Evolutionary conservation across 2,797 vertebrate genomes (phyloP), one percentile per base, ranked within the genome.

Genomic region (Oophaga sylvatica): DNA sequence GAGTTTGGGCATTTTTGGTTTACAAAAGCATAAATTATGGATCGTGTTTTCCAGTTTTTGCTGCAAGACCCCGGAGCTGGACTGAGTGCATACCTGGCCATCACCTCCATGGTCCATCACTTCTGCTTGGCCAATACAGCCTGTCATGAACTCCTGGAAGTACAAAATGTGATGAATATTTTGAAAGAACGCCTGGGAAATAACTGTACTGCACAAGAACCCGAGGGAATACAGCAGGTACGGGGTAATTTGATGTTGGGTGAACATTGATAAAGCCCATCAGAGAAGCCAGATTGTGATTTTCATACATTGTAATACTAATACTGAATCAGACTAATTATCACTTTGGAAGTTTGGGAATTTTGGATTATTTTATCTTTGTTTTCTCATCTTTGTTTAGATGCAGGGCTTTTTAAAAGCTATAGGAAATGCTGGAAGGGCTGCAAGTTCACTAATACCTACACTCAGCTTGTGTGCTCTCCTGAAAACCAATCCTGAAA

Each of bases 341-440:
- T 41, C 0, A 41, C 35, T 41, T 41, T 41, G 35, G 35, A 41
- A 41, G 35, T 41, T 26, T 41, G 17, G 6, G 35, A 45, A 76
- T 11, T 26, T 56, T 26, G 7, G 31, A 48, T 45, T 13, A 16
- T 62, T 45, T 26, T 26, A 19, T 65, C 16, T 8, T n/a, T 63
- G 6, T 48, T 6, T 81, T 81, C 57, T 60, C 7, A 41, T 76
- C 35, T 41, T 45, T 84, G 11, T 87, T 7, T 91, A 98, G 97
- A 63, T 96, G 89, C 91, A 94, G 45, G 90, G 95, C 70, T 91
- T 94, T 65, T 86, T 98, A 85, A 98, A 97, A 93, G 96, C 96
- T 4, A 90, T 97, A 22, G 96, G 96, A 76, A 98, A 97, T 0
- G 91, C 94, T 0, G 97, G 97, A 0, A 87, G 94, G 59, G 94